A percentile compares a stretch with the other conserved stretches of the same genome.
phyloP scores from a whole-genome alignment of 1,140 invertebrate genomes.

The Pissodes strobi region DNA sequence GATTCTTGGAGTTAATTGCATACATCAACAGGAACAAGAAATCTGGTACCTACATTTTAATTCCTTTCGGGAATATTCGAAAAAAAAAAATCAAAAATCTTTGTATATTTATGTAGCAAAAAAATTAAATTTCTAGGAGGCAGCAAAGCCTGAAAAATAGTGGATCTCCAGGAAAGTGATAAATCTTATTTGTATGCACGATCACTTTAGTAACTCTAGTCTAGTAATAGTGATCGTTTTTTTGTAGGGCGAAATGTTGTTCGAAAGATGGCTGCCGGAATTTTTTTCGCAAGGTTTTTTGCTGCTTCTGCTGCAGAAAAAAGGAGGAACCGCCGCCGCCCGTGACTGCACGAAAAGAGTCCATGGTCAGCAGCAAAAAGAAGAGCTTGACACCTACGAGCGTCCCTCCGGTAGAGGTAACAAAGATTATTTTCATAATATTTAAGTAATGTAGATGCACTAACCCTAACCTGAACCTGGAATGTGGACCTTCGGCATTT shows the following conservation, averaged over 20 bases:
- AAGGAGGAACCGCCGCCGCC: conserved; percentile 49
- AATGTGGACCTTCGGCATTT: no score
- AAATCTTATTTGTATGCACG: not conserved
- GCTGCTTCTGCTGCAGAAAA: conserved; percentile 55
- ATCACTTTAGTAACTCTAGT: no score
- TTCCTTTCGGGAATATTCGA: no score
- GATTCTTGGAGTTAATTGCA: no score
- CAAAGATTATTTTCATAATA: not conserved
- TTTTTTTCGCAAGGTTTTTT: conserved; percentile 46
- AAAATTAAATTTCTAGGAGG: not conserved
- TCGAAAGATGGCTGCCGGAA: conserved; percentile 44
- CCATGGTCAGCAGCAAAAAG: conserved; percentile 65
- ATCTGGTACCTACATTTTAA: no score
- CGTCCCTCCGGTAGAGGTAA: conserved; percentile 62
- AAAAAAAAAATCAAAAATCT: no score
- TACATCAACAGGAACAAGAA: no score
- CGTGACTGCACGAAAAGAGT: conserved; percentile 62
- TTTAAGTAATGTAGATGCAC: no score
- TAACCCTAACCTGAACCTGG: no score
- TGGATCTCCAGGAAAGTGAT: not conserved
- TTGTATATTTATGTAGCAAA: not conserved
- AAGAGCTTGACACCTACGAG: conserved; percentile 64
- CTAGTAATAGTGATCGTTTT: not conserved
- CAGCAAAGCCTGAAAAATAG: no score
- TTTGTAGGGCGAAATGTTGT: conserved; percentile 41